Conservation (phyloP, 2,888 invertebrate genomes). For the Alitta virens region DNA sequence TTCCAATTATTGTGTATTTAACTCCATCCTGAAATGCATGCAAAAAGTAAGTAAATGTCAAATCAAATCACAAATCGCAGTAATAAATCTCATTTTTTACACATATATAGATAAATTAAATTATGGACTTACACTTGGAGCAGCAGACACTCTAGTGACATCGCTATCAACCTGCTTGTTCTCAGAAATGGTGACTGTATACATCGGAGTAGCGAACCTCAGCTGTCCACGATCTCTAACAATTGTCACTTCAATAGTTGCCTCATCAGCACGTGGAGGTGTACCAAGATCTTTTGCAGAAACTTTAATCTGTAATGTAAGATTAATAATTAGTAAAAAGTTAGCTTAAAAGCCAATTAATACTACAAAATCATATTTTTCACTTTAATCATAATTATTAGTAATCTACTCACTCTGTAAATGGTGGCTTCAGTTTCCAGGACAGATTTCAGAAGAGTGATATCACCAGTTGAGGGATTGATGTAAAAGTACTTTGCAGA, state of each 20-base stretch:
- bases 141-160: slow-evolving; percentile 18
- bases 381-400: no score
- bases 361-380: no score
- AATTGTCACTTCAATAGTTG: slow-evolving; percentile 27
- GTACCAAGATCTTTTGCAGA: slow-evolving; percentile 30
- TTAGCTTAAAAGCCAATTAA: no score
- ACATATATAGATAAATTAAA: neutral
- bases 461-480: slow-evolving; percentile 37
- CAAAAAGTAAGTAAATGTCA: no score
- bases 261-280: slow-evolving; percentile 21
- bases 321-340: no score
- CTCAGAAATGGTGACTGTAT: slow-evolving; percentile 22
- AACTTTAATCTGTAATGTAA: slow-evolving; percentile 18
- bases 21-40: slow-evolving; percentile 19
- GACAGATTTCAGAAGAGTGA: slow-evolving; percentile 37
- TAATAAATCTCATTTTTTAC: neutral
- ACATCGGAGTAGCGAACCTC: slow-evolving; percentile 19
- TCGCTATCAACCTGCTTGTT: slow-evolving; percentile 14
- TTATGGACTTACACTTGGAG: slow-evolving; percentile 25
- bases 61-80: no score
- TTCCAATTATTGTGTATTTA: slow-evolving; percentile 33
- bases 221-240: slow-evolving; percentile 26
- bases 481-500: slow-evolving; percentile 40
- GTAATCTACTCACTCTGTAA: slow-evolving; percentile 35
- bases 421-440: slow-evolving; percentile 31